phyloP scores from a whole-genome alignment of 2,113 vertebrate species.

The Eubucco bourcierii region DNA sequence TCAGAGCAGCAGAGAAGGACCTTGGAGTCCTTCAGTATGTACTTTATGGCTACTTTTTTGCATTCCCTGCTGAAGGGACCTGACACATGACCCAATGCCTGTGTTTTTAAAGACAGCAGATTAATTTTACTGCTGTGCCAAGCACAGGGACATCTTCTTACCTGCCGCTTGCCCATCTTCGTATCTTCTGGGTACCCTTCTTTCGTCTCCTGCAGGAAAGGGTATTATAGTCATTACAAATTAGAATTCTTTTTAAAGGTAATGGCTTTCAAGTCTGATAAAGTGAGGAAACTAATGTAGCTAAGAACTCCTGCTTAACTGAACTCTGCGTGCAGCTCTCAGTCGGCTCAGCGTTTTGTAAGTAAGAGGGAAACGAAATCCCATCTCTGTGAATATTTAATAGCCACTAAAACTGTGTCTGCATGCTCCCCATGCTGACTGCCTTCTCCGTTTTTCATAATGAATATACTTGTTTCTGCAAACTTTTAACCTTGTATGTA shows the following conservation, averaged over 20 bases:
- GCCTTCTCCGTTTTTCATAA: not conserved
- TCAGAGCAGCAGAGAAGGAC: not conserved
- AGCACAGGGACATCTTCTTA: conserved; percentile 46
- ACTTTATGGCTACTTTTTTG: not conserved
- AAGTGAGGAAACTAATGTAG: not conserved
- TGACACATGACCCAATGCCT: not conserved
- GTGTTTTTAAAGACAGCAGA: not conserved
- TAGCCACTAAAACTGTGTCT: not conserved
- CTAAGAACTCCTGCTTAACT: not conserved
- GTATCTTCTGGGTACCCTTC: conserved; percentile 77
- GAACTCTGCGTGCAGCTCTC: not conserved
- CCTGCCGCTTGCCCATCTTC: conserved; percentile 81
- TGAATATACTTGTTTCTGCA: not conserved
- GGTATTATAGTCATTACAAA: conserved; percentile 46
- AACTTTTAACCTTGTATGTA: not conserved
- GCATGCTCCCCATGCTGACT: not conserved
- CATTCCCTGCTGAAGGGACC: not conserved
- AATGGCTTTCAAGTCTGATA: not conserved
- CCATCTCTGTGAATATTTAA: not conserved
- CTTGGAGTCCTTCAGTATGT: not conserved
- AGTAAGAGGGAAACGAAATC: not conserved
- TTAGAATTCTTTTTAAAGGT: not conserved
- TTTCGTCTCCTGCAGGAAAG: conserved; percentile 80
- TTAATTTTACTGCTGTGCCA: not conserved
- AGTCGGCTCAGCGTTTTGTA: not conserved